These are phyloP conservation scores for Neogale vison DNA, from an alignment of 2,113 vertebrate species.

Conservation along the genomic window DNA sequence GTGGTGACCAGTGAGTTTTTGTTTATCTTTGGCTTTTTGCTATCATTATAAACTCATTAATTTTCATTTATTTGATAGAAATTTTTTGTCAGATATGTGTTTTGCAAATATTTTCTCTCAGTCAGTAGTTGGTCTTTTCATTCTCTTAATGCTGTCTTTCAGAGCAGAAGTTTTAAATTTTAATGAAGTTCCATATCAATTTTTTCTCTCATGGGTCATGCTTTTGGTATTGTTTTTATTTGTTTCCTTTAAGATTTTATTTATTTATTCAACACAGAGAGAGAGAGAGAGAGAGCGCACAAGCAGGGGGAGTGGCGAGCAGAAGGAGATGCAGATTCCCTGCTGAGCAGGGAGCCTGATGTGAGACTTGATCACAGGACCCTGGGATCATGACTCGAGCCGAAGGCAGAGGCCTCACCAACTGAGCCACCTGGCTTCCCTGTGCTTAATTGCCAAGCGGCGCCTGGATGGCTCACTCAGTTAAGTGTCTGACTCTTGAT, in stretches of 20 bases:
- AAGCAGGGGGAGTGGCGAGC: no score
- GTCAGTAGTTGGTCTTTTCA: background rate
- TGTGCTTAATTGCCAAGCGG: background rate
- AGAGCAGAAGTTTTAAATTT: background rate
- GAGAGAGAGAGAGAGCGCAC: no score
- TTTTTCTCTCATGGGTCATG: background rate
- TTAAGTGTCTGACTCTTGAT: background rate
- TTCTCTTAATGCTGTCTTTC: background rate
- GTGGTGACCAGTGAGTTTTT: background rate
- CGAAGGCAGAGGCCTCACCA: no score
- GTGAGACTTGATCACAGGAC: no score
- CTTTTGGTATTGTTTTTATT: background rate
- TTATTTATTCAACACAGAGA: no score
- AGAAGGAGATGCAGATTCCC: no score
- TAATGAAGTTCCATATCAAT: background rate
- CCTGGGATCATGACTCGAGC: no score
- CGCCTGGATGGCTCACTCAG: background rate
- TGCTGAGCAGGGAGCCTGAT: no score
- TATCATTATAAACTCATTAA: background rate
- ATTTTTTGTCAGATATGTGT: background rate
- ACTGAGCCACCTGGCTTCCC: no score
- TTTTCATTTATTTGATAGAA: background rate
- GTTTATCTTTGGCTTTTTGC: background rate
- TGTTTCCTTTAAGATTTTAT: no score
- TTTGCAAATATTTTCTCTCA: conserved; percentile 2